Evolutionary conservation across 2,888 invertebrate species (phyloP).

Genomic region (Scaptomyza reducta): DNA sequence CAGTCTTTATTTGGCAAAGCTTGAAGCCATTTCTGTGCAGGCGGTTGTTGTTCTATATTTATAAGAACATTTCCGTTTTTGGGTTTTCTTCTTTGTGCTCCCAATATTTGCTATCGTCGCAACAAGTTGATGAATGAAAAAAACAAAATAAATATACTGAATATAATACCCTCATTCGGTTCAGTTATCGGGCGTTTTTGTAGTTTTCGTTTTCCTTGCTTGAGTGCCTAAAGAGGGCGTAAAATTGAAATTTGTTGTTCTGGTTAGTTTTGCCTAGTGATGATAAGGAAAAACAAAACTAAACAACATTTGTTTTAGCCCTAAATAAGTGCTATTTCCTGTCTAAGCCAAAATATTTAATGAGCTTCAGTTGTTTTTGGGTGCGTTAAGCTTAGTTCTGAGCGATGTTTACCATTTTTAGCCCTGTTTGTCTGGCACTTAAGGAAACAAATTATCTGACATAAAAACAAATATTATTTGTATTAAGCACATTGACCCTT

Average conservation of each 20-base stretch:
- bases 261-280: constrained; percentile 6
- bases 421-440: constrained; percentile 29
- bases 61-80: constrained; percentile 11
- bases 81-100: not conserved
- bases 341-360: constrained; percentile 50
- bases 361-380: constrained; percentile 23
- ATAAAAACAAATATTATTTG: too few relatives aligned
- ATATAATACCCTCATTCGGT: constrained; percentile 8
- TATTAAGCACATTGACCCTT: constrained; percentile 57
- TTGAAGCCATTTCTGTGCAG: not conserved
- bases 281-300: too few relatives aligned
- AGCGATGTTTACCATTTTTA: not conserved
- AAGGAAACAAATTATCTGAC: too few relatives aligned
- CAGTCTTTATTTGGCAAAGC: not conserved
- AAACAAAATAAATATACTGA: not conserved
- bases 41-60: not conserved
- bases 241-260: constrained; percentile 23
- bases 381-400: constrained; percentile 34
- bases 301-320: constrained; percentile 14
- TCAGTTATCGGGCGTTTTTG: constrained; percentile 40
- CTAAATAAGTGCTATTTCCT: constrained; percentile 10
- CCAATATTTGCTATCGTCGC: constrained; percentile 17
- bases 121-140: not conserved
- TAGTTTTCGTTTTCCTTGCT: constrained; percentile 9
- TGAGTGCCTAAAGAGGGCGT: constrained; percentile 41